These are phyloP conservation scores for Mizuhopecten yessoensis DNA, from an alignment of 1,140 invertebrate species.

Conservation along the genomic window DNA sequence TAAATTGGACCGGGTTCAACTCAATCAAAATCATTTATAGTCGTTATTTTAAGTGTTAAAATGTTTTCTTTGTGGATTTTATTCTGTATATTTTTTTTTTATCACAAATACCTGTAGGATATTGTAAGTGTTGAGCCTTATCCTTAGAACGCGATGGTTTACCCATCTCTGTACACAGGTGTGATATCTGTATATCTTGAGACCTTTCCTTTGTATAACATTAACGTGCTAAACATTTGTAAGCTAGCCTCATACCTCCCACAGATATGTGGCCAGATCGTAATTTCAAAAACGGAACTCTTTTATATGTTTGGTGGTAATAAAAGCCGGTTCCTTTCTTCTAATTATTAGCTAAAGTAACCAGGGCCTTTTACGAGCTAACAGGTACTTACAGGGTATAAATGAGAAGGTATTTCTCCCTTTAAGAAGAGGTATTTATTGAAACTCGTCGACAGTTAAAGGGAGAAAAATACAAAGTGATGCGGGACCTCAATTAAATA, in stretches of 20 bases:
- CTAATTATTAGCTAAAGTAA: slow-evolving; percentile 19
- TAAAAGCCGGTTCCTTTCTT: background rate
- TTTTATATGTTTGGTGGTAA: slow-evolving; percentile 8
- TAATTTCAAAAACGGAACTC: slow-evolving; percentile 21
- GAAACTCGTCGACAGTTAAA: background rate
- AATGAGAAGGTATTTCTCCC: slow-evolving; percentile 11
- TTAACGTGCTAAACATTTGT: background rate
- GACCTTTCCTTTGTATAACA: background rate
- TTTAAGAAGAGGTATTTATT: slow-evolving; percentile 35
- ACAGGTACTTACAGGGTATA: background rate
- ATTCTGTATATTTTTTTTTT: too few relatives aligned
- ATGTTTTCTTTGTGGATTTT: too few relatives aligned
- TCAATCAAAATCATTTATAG: too few relatives aligned
- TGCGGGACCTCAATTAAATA: slow-evolving; percentile 33
- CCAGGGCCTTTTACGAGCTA: slow-evolving; percentile 10
- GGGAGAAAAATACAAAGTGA: slow-evolving; percentile 38
- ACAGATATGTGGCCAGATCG: background rate
- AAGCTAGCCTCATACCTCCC: slow-evolving; percentile 25
- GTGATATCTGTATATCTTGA: too few relatives aligned
- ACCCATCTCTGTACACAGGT: background rate
- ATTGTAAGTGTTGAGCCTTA: too few relatives aligned
- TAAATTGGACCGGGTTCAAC: background rate
- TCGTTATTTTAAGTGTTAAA: too few relatives aligned
- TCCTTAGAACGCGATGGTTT: too few relatives aligned
- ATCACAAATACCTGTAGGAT: too few relatives aligned